Evolutionary conservation across 92 coral and sea anemone species (phyloP).

Genomic region (Paragorgia papillata): DNA sequence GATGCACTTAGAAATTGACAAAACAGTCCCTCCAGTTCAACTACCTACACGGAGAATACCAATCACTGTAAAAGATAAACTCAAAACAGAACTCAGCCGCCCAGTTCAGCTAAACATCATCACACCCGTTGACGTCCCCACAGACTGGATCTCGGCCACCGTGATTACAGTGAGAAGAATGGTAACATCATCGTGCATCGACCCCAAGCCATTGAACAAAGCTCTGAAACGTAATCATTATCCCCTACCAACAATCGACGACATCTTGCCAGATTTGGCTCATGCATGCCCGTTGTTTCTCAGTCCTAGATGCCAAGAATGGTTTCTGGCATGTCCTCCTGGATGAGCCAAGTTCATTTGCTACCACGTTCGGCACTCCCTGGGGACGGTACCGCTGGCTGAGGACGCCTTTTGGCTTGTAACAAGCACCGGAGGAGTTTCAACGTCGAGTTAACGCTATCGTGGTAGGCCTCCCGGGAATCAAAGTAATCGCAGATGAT

Average conservation of each 20-base stretch:
- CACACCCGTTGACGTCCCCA: conserved; percentile 47
- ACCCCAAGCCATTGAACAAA: conserved; percentile 64
- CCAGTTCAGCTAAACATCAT: conserved; percentile 45
- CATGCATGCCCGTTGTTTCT: conserved; percentile 53
- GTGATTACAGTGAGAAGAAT: conserved; percentile 56
- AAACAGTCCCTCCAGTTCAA: conserved; percentile 30
- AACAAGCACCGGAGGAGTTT: conserved; percentile 71
- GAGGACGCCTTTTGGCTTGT: conserved; percentile 66
- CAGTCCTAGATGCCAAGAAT: conserved; percentile 68
- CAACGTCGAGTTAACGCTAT: conserved; percentile 64
- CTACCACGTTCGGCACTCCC: conserved; percentile 63
- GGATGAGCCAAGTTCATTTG: conserved; percentile 61
- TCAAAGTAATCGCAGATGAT: conserved; percentile 69
- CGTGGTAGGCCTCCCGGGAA: conserved; percentile 59
- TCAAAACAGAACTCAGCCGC: conserved; percentile 44
- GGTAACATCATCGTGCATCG: conserved; percentile 59
- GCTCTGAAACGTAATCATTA: conserved; percentile 68
- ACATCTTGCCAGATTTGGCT: conserved; percentile 55
- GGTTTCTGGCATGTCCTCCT: conserved; percentile 66
- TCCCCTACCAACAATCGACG: conserved; percentile 62
- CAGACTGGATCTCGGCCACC: conserved; percentile 64
- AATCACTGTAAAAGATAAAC: conserved; percentile 17
- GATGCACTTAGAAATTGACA: conserved; percentile 30
- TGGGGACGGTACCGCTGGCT: conserved; percentile 66
- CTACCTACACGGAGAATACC: conserved; percentile 30